Evolutionary conservation across 1,140 invertebrate species (phyloP).

Genomic region (Neoseiulus cucumeris): DNA sequence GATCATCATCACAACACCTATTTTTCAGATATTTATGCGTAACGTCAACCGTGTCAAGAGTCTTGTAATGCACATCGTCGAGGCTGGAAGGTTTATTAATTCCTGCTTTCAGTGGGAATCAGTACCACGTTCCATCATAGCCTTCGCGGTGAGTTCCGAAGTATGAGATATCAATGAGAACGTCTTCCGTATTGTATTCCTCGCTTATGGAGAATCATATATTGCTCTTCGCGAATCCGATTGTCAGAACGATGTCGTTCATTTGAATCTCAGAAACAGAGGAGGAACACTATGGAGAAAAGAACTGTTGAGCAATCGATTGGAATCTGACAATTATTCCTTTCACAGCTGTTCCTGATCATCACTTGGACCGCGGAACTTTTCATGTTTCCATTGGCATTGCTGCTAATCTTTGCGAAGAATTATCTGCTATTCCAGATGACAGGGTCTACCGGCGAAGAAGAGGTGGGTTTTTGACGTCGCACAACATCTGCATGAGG

Average conservation of each 20-base stretch:
- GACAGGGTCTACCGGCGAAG: conserved; percentile 18
- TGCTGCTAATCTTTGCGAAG: conserved; percentile 54
- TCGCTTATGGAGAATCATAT: too few relatives aligned
- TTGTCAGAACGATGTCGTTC: too few relatives aligned
- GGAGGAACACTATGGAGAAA: too few relatives aligned
- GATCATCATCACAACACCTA: too few relatives aligned
- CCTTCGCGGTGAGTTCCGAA: conserved; percentile 42
- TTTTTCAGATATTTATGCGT: conserved; percentile 51
- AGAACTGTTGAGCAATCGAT: background rate
- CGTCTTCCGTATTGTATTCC: too few relatives aligned
- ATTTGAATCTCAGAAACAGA: too few relatives aligned
- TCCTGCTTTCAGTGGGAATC: conserved; percentile 96
- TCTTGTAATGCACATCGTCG: conserved; percentile 67
- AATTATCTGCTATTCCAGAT: conserved; percentile 27
- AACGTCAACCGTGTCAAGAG: conserved; percentile 82
- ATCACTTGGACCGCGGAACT: conserved; percentile 64
- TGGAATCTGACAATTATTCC: background rate
- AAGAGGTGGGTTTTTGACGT: conserved; percentile 18
- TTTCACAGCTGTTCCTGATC: conserved; percentile 39
- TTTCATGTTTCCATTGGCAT: conserved; percentile 57
- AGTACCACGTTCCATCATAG: conserved; percentile 59
- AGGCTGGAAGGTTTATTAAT: conserved; percentile 72
- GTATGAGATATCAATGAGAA: too few relatives aligned
- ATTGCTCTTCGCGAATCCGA: too few relatives aligned
- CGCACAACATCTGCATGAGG: too few relatives aligned